Evolutionary conservation across 2,888 invertebrate species (phyloP).

Genomic region (Parnassius apollo): DNA sequence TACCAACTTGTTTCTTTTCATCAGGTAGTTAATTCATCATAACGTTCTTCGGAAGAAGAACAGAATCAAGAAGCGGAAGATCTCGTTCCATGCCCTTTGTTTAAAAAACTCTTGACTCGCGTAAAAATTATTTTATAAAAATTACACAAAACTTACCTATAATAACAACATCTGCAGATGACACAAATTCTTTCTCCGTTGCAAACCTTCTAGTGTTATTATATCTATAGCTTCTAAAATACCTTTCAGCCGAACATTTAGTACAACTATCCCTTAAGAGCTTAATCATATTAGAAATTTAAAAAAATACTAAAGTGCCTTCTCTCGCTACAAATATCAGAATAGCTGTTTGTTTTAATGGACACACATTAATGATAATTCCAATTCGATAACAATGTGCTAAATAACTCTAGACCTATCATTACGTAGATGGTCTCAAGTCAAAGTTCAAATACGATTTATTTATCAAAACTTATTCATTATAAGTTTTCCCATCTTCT

Average conservation of each 20-base stretch:
- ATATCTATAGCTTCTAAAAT: conserved; percentile 45
- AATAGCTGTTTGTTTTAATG: conserved; percentile 14
- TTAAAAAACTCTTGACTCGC: too few relatives aligned
- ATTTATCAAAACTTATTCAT: conserved; percentile 15
- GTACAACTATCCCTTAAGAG: conserved; percentile 51
- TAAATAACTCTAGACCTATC: conserved; percentile 27
- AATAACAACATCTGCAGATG: conserved; percentile 88
- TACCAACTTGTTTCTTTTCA: too few relatives aligned
- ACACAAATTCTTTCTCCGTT: conserved; percentile 53
- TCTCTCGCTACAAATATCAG: neutral
- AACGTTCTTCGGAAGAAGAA: too few relatives aligned
- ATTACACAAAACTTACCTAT: conserved; percentile 79
- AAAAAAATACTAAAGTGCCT: conserved; percentile 24
- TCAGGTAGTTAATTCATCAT: too few relatives aligned
- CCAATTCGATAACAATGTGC: conserved; percentile 12
- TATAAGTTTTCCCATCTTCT: neutral
- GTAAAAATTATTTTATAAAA: too few relatives aligned
- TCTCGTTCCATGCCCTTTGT: too few relatives aligned
- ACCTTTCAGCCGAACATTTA: conserved; percentile 47
- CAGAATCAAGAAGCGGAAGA: too few relatives aligned
- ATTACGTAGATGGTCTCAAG: conserved; percentile 29
- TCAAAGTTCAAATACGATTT: conserved; percentile 40
- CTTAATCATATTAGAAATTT: conserved; percentile 57
- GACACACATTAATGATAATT: conserved; percentile 17
- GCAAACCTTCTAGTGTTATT: conserved; percentile 44